Evolutionary conservation across 2,888 invertebrate species (phyloP).

Genomic region (Argyresthia goedartella): DNA sequence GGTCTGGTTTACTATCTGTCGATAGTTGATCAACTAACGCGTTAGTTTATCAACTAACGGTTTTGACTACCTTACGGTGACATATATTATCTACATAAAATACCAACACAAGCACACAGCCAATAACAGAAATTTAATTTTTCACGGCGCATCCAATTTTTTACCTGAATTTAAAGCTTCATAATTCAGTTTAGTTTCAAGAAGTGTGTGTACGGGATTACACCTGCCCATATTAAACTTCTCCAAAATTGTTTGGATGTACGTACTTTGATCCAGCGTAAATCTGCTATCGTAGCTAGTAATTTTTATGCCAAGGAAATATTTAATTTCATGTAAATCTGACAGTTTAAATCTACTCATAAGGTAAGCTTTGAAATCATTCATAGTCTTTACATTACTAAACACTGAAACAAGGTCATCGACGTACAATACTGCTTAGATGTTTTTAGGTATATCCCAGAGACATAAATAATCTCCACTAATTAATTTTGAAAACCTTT

Average conservation of each 20-base stretch:
- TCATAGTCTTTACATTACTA: constrained; percentile 5
- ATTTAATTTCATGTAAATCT: constrained; percentile 10
- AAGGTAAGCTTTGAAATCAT: constrained; percentile 11
- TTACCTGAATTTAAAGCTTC: constrained; percentile 1
- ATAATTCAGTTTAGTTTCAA: constrained; percentile 12
- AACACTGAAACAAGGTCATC: constrained; percentile 15
- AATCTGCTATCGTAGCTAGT: constrained; percentile 10
- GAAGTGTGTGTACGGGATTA: constrained; percentile 12
- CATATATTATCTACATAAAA: too few relatives aligned
- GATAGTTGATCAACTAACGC: too few relatives aligned
- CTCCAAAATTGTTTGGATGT: constrained; percentile 13
- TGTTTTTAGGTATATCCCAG: constrained; percentile 10
- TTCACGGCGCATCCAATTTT: background rate
- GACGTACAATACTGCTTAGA: constrained; percentile 14
- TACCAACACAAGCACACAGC: constrained; percentile 16
- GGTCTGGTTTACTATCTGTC: too few relatives aligned
- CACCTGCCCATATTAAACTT: constrained; percentile 17
- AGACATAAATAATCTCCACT: constrained; percentile 14
- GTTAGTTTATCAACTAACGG: too few relatives aligned
- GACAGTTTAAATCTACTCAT: constrained; percentile 14
- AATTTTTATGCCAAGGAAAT: constrained; percentile 17
- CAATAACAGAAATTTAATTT: too few relatives aligned
- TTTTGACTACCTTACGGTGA: too few relatives aligned
- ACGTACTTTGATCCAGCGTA: constrained; percentile 12
- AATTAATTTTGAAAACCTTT: constrained; percentile 14